Percentiles rank a stretch among this genome's conserved stretches.
phyloP scores from a whole-genome alignment of 1,140 invertebrate genomes.

The Bombus soroeensis region DNA sequence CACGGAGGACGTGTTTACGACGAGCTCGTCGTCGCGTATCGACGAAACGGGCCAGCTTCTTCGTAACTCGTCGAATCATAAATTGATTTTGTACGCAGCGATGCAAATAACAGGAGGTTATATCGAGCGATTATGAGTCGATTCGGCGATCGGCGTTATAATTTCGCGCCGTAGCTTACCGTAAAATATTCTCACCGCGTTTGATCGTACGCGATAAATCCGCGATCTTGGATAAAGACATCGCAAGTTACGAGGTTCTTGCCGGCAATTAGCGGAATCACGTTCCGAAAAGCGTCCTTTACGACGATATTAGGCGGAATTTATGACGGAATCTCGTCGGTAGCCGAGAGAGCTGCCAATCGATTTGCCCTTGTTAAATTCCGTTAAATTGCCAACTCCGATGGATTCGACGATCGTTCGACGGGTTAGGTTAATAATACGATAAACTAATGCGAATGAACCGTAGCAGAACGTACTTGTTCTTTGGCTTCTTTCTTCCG shows the following conservation, averaged over 20 bases:
- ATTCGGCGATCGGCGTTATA: neutral
- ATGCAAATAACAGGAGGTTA: slow-evolving; percentile 10
- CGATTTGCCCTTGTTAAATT: neutral
- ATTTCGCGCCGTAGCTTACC: neutral
- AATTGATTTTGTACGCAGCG: neutral
- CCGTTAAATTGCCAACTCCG: neutral
- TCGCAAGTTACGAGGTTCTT: neutral
- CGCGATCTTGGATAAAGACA: neutral
- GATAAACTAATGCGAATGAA: neutral
- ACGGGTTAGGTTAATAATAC: no score
- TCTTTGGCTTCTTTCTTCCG: no score
- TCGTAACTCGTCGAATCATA: neutral
- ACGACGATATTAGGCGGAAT: neutral
- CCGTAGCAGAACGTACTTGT: no score
- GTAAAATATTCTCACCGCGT: neutral
- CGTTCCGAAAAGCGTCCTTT: neutral
- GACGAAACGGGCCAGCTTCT: neutral
- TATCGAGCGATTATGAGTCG: neutral
- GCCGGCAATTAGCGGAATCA: neutral
- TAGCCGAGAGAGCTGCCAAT: neutral
- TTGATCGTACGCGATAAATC: slow-evolving; percentile 21
- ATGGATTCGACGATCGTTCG: neutral
- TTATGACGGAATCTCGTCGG: neutral
- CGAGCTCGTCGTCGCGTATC: neutral
- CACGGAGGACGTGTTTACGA: neutral